Evolutionary conservation across 1,140 invertebrate species (phyloP).

Genomic region (Panagrolaimus sp.): DNA sequence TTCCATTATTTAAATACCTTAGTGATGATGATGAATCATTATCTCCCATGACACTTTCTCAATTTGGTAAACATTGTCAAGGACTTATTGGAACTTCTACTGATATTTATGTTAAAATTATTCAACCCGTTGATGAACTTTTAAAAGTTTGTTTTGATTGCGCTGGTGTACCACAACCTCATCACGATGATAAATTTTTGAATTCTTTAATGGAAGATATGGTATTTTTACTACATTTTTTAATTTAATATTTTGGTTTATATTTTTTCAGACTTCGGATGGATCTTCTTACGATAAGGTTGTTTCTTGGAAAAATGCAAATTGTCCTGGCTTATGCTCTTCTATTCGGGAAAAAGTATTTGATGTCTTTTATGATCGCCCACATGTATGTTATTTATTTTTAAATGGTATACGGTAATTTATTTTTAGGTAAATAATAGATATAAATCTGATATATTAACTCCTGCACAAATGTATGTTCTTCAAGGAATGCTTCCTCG

Average conservation of each 20-base stretch:
- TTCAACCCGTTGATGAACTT: slow-evolving; percentile 16
- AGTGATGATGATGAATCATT: background rate
- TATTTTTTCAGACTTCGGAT: slow-evolving; percentile 12
- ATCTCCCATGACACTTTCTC: slow-evolving; percentile 4
- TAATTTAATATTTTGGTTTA: background rate
- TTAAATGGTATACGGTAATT: too few species aligned
- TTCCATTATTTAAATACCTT: slow-evolving; percentile 3
- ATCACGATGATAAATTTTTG: slow-evolving; percentile 16
- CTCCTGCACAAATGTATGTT: slow-evolving; percentile 32
- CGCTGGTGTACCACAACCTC: slow-evolving; percentile 8
- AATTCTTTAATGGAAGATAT: slow-evolving; percentile 25
- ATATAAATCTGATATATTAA: slow-evolving; percentile 24
- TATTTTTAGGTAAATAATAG: too few species aligned
- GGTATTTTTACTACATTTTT: background rate
- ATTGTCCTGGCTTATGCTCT: slow-evolving; percentile 20
- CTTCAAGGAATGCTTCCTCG: slow-evolving; percentile 22
- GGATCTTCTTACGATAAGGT: slow-evolving; percentile 12
- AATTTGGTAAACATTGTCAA: slow-evolving; percentile 19
- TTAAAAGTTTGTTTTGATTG: slow-evolving; percentile 20
- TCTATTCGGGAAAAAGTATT: slow-evolving; percentile 17
- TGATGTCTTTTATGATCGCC: slow-evolving; percentile 12
- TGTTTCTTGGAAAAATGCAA: slow-evolving; percentile 20
- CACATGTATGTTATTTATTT: too few species aligned
- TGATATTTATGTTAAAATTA: slow-evolving; percentile 12
- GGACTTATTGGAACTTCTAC: background rate